A percentile compares a stretch with the other conserved stretches of the same genome.
These are phyloP conservation scores for Phyto melanocephala DNA, from an alignment of 2,888 invertebrate species.

Conservation along the genomic window DNA sequence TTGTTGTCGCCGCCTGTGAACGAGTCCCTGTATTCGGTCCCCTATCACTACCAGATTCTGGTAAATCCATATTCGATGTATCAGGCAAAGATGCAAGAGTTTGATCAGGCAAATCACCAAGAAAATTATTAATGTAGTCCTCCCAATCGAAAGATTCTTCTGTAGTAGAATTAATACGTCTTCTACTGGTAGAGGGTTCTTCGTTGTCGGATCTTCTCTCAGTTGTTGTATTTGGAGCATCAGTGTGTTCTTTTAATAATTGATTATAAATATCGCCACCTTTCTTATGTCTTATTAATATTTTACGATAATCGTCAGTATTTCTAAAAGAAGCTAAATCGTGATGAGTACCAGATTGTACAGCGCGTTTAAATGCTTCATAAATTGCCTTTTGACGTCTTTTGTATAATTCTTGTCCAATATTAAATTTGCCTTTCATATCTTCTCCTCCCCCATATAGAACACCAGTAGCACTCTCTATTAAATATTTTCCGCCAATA, in stretches of 20 bases:
- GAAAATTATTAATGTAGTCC: neutral
- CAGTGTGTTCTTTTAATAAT: neutral
- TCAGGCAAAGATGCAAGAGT: neutral
- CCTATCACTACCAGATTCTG: conserved; percentile 16
- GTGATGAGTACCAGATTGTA: neutral
- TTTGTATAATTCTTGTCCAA: neutral
- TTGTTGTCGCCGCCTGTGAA: neutral
- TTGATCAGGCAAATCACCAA: neutral
- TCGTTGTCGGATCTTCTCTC: neutral
- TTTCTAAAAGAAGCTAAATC: neutral
- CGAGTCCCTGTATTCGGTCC: conserved; percentile 37
- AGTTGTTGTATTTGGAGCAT: no score
- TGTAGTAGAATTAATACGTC: neutral
- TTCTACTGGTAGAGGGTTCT: neutral
- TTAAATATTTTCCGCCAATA: neutral
- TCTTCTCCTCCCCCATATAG: neutral
- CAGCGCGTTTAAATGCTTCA: neutral
- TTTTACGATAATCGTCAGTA: neutral
- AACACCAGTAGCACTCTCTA: neutral
- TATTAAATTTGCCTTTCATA: neutral
- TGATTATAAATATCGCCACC: neutral
- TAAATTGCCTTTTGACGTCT: neutral
- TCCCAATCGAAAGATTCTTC: neutral
- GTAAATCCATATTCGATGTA: neutral
- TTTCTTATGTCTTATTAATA: neutral